phyloP scores from a whole-genome alignment of 2,888 invertebrate species.

The Creontiades dilutus region DNA sequence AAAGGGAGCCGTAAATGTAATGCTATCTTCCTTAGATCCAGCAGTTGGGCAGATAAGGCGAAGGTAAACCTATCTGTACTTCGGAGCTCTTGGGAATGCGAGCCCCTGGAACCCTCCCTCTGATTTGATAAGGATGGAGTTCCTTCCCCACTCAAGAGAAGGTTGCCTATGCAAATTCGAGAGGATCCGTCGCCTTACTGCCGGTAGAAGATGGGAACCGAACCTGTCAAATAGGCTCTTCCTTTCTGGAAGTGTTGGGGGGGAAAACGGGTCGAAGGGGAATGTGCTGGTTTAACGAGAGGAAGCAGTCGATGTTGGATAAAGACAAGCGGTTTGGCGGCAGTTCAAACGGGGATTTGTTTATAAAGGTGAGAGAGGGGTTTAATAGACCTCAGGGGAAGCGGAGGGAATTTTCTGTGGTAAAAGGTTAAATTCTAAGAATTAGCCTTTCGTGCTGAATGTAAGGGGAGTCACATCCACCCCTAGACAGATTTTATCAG shows the following conservation, averaged over 20 bases:
- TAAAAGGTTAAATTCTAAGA: background rate
- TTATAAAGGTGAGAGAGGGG: conserved; percentile 58
- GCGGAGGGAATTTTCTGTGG: conserved; percentile 42
- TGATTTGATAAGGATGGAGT: conserved; percentile 69
- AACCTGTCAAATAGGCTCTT: conserved; percentile 65
- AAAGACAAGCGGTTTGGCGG: conserved; percentile 67
- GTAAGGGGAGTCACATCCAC: background rate
- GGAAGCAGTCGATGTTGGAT: conserved; percentile 63
- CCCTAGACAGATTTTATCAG: background rate
- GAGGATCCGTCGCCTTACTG: conserved; percentile 66
- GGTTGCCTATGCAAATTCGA: conserved; percentile 66
- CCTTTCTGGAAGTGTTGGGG: conserved; percentile 56
- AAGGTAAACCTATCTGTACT: conserved; percentile 62
- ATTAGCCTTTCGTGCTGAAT: background rate
- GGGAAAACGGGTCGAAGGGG: background rate
- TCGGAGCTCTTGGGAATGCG: conserved; percentile 45
- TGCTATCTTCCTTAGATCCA: conserved; percentile 65
- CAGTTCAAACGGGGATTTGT: conserved; percentile 68
- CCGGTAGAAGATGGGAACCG: conserved; percentile 26
- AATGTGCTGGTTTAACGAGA: conserved; percentile 28
- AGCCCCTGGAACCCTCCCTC: conserved; percentile 27
- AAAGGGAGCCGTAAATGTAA: conserved; percentile 47
- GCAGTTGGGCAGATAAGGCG: conserved; percentile 61
- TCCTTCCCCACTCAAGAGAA: conserved; percentile 48
- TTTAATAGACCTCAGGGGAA: conserved; percentile 57